These are phyloP conservation scores for Eudyptes chrysolophus DNA, from an alignment of 2,113 vertebrate genomes.

Conservation along the genomic window DNA sequence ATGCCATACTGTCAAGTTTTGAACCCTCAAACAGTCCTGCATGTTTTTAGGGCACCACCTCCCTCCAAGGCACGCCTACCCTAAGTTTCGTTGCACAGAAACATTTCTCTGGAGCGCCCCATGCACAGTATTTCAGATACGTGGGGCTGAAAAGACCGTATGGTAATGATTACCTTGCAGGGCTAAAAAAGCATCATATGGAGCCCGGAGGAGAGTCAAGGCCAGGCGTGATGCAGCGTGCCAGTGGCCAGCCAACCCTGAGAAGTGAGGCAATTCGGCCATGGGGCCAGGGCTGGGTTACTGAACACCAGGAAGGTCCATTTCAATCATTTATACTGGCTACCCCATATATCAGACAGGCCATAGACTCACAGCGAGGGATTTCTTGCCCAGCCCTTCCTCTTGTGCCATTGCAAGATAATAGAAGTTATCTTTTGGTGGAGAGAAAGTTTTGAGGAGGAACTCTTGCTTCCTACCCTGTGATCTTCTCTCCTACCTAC, in stretches of 20 bases:
- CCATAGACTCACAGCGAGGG: background rate
- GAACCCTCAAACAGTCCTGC: background rate
- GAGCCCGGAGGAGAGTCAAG: background rate
- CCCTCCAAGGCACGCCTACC: background rate
- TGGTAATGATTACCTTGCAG: background rate
- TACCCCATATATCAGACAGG: background rate
- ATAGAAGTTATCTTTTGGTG: background rate
- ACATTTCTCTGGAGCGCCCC: background rate
- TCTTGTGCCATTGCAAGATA: background rate
- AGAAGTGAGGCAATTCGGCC: background rate
- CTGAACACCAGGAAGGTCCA: background rate
- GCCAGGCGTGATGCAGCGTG: background rate
- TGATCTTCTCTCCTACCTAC: background rate
- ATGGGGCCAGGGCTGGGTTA: background rate
- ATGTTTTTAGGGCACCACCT: background rate
- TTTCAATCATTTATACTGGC: background rate
- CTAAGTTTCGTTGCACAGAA: background rate
- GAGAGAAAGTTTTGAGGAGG: background rate
- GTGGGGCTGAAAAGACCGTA: background rate
- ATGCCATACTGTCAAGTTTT: background rate
- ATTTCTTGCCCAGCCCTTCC: background rate
- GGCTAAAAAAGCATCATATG: background rate
- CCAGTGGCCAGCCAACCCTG: background rate
- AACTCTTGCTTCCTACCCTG: background rate
- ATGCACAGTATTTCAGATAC: background rate